Evolutionary conservation across 2,797 vertebrate genomes (phyloP).

Genomic region (Momotus momota): DNA sequence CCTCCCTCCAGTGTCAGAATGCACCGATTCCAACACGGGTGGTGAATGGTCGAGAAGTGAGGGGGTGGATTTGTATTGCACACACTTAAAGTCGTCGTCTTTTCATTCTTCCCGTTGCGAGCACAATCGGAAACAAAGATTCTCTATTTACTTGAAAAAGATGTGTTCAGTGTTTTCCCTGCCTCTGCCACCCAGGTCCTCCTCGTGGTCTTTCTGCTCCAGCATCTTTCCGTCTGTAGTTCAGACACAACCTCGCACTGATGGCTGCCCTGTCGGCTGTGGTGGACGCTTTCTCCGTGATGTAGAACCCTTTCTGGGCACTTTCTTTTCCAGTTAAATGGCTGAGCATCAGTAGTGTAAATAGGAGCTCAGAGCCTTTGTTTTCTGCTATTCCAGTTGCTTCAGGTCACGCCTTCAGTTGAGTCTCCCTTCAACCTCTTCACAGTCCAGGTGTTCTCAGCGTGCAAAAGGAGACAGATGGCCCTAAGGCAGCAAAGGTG

Average conservation of each 20-base stretch:
- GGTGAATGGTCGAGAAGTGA: background rate
- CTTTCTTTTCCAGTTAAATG: background rate
- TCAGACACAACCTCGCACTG: background rate
- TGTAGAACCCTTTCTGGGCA: background rate
- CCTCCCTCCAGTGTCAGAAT: background rate
- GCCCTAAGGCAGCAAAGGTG: background rate
- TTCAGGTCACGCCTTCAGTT: background rate
- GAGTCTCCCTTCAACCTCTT: background rate
- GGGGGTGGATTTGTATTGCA: background rate
- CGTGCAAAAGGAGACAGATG: accelerated
- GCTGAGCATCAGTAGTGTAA: background rate
- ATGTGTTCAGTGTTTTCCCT: background rate
- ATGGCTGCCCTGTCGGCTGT: background rate
- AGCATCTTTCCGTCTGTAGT: background rate
- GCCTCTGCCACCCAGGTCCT: background rate
- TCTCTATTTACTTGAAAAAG: background rate
- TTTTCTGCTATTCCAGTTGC: background rate
- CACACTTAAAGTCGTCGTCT: background rate
- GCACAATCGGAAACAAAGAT: background rate
- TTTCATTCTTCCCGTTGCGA: background rate
- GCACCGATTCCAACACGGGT: background rate
- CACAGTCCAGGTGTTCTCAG: background rate
- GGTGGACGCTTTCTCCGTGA: background rate
- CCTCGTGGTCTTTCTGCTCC: background rate
- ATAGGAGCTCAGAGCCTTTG: background rate